Base-by-base conservation (phyloP, 53 echinoderm and acorn worm genomes). In the Crossaster papposus region DNA sequence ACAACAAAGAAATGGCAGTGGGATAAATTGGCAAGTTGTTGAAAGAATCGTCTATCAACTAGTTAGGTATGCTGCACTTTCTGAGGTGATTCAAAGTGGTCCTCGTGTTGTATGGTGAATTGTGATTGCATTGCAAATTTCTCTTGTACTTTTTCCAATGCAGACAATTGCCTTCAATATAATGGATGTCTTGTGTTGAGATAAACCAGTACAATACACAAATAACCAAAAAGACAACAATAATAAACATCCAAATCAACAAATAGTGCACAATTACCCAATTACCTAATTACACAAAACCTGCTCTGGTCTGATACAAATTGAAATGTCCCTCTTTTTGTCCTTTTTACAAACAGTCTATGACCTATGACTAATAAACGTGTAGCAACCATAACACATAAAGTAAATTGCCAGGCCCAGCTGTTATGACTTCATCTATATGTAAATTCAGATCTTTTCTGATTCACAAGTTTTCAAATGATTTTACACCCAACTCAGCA, bases 1-100 rank as follows among this genome's bases (percentile, higher is more conserved):
- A 29, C 64, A 83, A 83, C n/a, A 5, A 33, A 74, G 29, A 20
- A 28, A 50, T n/a, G 37, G 52, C 31, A 34, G 51, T 26, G 50
- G 34, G 33, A 54, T 53, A 85, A 26, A 85, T 85, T 85, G 64
- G 85, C 73, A 54, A 72, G 85, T 85, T 85, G 85, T 73, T 85
- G 85, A 85, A 20, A 73, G 85, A 85, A 85, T 72, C 32, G 72
- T 85, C 85, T 72, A 51, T 72, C 73, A 71, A 85, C 51, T 30
- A 30, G 85, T 82, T 68, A 82, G 29, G 2, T 14, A 6, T 24
- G 50, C 53, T 72, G 85, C n/a, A 85, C 85, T 85, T 85, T 85
- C 37, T 5, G 34, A 73, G 85, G 85, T 85, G 73, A 44, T 7
- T 9, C 9, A 9, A 83, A 68, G 75, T 35, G 7, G 36, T 37